Evolutionary conservation across 1,140 invertebrate genomes (phyloP).

Genomic region (Drosophila pseudoananassae): DNA sequence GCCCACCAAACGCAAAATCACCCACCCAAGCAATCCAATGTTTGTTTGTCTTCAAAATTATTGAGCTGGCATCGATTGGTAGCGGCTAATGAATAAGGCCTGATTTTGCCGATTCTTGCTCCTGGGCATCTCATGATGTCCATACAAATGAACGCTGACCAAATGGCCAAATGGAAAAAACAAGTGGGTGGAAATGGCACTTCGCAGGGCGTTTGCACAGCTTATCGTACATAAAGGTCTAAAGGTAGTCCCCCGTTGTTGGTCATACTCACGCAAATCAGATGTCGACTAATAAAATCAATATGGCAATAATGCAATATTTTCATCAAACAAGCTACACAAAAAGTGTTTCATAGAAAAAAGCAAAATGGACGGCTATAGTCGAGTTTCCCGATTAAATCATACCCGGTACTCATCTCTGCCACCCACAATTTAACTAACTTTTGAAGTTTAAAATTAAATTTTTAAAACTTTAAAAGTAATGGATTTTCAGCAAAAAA

Average conservation of each 20-base stretch:
- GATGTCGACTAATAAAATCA: neutral
- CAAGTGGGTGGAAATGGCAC: slow-evolving; percentile 28
- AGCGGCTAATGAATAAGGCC: slow-evolving; percentile 75
- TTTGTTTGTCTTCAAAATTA: slow-evolving; percentile 65
- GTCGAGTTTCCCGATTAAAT: too few relatives aligned
- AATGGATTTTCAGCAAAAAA: too few relatives aligned
- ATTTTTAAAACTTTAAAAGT: too few relatives aligned
- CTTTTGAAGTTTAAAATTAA: too few relatives aligned
- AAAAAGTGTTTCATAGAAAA: too few relatives aligned
- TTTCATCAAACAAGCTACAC: too few relatives aligned
- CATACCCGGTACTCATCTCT: too few relatives aligned
- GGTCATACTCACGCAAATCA: neutral
- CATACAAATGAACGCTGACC: slow-evolving; percentile 59
- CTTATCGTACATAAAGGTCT: slow-evolving; percentile 11
- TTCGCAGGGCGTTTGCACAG: slow-evolving; percentile 17
- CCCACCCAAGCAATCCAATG: neutral
- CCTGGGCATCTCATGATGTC: slow-evolving; percentile 33
- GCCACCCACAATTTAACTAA: too few relatives aligned
- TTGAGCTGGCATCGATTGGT: slow-evolving; percentile 48
- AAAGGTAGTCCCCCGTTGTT: neutral
- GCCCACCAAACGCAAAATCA: slow-evolving; percentile 6
- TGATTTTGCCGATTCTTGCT: slow-evolving; percentile 63
- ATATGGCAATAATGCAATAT: neutral
- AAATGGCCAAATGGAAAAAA: slow-evolving; percentile 5
- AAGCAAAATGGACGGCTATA: too few relatives aligned